Conservation (phyloP, 2,113 vertebrate species). For the Mastomys coucha region DNA sequence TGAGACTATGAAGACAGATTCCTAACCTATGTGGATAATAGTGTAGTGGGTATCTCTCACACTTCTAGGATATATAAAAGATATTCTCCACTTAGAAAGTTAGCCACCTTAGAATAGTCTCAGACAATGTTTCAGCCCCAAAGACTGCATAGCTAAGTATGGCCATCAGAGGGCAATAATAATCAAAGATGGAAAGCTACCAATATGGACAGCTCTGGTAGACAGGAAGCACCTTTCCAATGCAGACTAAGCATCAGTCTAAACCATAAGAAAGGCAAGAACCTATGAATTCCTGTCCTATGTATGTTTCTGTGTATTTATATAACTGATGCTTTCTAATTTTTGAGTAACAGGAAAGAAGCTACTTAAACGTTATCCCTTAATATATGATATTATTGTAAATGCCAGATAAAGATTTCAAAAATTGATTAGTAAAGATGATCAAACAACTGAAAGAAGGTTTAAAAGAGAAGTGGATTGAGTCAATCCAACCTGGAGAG, state of each 20-base stretch:
- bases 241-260: background rate
- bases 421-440: background rate
- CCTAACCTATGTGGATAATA: background rate
- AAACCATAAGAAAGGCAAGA: background rate
- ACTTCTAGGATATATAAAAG: background rate
- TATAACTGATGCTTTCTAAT: background rate
- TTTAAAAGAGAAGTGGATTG: background rate
- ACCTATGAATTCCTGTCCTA: too few species aligned
- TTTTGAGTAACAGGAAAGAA: background rate
- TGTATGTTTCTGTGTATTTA: background rate
- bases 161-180: slow-evolving; percentile 5
- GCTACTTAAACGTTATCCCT: background rate
- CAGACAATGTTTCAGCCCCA: background rate
- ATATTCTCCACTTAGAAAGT: background rate
- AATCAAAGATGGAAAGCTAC: background rate
- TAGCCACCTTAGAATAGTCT: background rate
- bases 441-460: background rate
- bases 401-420: background rate
- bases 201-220: background rate
- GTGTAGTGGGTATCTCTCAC: background rate
- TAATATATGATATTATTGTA: background rate
- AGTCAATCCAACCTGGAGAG: background rate
- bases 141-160: background rate
- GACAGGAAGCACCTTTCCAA: background rate
- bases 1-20: background rate